These are phyloP conservation scores for Elysia crispata DNA, from an alignment of 2,888 invertebrate species.

Conservation along the genomic window DNA sequence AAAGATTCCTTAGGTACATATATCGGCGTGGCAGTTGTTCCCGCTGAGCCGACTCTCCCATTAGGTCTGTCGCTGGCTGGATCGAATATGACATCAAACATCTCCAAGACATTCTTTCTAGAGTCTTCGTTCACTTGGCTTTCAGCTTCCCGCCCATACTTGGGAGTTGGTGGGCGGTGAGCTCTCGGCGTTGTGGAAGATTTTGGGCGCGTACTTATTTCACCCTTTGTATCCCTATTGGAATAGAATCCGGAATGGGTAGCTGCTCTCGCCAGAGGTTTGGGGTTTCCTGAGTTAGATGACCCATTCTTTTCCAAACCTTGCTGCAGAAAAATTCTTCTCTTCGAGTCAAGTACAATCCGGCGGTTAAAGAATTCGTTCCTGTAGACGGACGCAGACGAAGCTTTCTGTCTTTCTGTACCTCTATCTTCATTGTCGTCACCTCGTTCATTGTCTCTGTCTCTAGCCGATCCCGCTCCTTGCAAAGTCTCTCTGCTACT, in stretches of 20 bases:
- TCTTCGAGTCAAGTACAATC: conserved; percentile 33
- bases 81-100: conserved; percentile 50
- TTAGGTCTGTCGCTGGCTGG: not conserved
- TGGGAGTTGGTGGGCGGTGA: conserved; percentile 11
- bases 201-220: conserved; percentile 4
- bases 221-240: conserved; percentile 20
- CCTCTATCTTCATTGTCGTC: not conserved
- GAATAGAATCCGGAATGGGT: conserved; percentile 24
- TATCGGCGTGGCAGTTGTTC: conserved; percentile 14
- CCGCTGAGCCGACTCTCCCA: not conserved
- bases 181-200: not conserved
- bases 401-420: not conserved
- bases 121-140: conserved; percentile 24
- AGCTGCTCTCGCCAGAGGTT: not conserved
- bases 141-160: conserved; percentile 46
- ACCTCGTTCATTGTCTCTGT: not conserved
- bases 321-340: conserved; percentile 30
- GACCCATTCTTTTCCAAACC: not conserved
- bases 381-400: not conserved
- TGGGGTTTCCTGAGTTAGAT: not conserved
- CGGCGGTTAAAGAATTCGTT: conserved; percentile 33
- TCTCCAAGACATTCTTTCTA: conserved; percentile 24
- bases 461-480: not conserved
- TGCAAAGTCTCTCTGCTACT: not conserved
- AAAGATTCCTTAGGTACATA: not conserved